These are phyloP conservation scores for Tetramorium parvispinum DNA, from an alignment of 1,140 invertebrate species.

Conservation along the genomic window DNA sequence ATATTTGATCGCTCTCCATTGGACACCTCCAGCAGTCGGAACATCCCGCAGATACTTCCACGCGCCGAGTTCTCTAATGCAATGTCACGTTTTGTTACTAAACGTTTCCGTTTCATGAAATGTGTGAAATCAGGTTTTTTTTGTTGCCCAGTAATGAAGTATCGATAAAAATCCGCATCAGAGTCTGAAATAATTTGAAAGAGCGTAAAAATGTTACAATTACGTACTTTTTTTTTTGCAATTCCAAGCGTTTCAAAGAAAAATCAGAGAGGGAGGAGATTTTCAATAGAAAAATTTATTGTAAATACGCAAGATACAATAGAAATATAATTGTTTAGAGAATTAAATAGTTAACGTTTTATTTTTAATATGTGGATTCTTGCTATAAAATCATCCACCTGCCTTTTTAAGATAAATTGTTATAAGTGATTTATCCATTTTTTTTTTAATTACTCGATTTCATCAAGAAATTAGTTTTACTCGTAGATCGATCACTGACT, in stretches of 20 bases:
- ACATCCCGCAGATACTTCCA: conserved; percentile 65
- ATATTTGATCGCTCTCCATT: conserved; percentile 74
- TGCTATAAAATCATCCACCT: not conserved
- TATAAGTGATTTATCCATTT: not conserved
- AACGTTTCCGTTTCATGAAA: not conserved
- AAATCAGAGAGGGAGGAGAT: not conserved
- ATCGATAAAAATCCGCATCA: conserved; percentile 14
- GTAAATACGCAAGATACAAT: not conserved
- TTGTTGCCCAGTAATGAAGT: not conserved
- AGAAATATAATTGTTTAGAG: not conserved
- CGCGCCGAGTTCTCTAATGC: conserved; percentile 48
- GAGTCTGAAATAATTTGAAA: not conserved
- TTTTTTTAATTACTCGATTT: not conserved
- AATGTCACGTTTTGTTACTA: conserved; percentile 52
- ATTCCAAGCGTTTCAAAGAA: not conserved
- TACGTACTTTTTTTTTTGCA: not conserved
- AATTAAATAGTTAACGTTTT: not conserved
- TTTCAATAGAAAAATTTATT: not conserved
- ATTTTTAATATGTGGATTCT: not conserved
- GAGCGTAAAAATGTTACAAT: not conserved
- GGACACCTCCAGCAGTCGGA: conserved; percentile 70
- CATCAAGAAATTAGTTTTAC: not conserved
- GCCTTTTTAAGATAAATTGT: not conserved
- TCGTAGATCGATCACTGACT: not conserved
- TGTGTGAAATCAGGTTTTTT: conserved; percentile 1